Conservation (phyloP, 2,113 vertebrate species). For the Actinemys pallida region DNA sequence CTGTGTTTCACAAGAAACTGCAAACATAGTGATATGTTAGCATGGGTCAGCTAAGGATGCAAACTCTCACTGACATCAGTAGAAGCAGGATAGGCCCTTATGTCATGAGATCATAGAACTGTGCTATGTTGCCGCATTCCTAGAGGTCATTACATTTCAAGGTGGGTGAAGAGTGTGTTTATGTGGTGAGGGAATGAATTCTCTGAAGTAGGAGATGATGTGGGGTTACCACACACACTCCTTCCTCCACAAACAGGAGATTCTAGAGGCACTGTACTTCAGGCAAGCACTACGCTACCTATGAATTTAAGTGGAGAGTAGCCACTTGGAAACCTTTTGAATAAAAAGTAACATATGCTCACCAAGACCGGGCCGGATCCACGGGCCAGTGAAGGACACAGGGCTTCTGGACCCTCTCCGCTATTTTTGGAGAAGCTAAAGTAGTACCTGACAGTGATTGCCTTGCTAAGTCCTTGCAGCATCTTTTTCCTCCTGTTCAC, state of each 20-base stretch:
- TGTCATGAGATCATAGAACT: background rate
- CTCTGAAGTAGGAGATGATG: background rate
- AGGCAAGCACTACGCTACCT: background rate
- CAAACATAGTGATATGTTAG: background rate
- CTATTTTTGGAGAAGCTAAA: background rate
- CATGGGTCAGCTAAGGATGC: background rate
- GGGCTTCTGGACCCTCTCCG: too few species aligned
- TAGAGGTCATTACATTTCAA: background rate
- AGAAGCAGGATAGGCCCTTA: background rate
- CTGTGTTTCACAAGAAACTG: background rate
- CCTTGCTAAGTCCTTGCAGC: background rate
- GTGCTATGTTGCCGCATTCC: background rate
- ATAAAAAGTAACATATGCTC: background rate
- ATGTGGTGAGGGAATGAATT: background rate
- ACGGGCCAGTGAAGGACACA: background rate
- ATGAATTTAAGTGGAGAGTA: background rate
- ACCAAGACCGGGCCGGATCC: background rate
- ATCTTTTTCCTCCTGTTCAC: background rate
- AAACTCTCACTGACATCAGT: background rate
- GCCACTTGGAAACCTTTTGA: background rate
- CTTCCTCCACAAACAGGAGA: background rate
- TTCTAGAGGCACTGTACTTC: background rate
- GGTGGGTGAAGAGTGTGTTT: background rate
- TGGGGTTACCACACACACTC: background rate
- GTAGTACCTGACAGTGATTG: background rate